phyloP scores from a whole-genome alignment of 2,113 vertebrate genomes.

The Pomatostomus ruficeps region DNA sequence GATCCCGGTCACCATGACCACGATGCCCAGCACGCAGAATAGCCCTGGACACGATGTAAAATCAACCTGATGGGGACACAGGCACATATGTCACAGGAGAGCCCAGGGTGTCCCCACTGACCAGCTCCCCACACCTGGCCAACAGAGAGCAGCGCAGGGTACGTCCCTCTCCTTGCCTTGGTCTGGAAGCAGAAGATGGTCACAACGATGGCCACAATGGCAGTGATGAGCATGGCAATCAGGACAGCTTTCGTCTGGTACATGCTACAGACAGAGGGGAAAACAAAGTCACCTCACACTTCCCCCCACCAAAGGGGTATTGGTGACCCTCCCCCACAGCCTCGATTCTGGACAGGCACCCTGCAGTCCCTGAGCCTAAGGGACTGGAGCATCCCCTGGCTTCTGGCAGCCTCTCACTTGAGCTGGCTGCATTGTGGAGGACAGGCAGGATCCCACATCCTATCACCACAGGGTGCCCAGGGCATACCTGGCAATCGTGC shows the following conservation, averaged over 20 bases:
- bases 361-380: accelerated
- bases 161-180: slow-evolving; percentile 73
- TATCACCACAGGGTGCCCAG: accelerated
- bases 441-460: neutral
- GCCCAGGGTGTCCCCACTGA: neutral
- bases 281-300: neutral
- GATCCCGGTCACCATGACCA: slow-evolving; percentile 85
- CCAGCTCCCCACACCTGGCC: accelerated
- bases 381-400: neutral
- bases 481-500: slow-evolving; percentile 84
- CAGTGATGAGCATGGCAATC: slow-evolving; percentile 86
- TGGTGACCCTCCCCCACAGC: neutral
- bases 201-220: slow-evolving; percentile 83
- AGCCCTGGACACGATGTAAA: slow-evolving; percentile 91
- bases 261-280: slow-evolving; percentile 62
- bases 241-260: slow-evolving; percentile 84
- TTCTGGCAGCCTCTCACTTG: neutral
- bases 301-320: neutral
- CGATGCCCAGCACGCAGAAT: slow-evolving; percentile 83
- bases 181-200: slow-evolving; percentile 98
- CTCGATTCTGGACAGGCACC: accelerated
- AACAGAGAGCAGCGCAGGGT: neutral
- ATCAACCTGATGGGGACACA: slow-evolving; percentile 79
- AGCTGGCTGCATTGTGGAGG: accelerated
- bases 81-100: neutral